Evolutionary conservation across 2,113 vertebrate species (phyloP), one percentile per base, ranked within the genome.

Genomic region (Leucosticte australis): DNA sequence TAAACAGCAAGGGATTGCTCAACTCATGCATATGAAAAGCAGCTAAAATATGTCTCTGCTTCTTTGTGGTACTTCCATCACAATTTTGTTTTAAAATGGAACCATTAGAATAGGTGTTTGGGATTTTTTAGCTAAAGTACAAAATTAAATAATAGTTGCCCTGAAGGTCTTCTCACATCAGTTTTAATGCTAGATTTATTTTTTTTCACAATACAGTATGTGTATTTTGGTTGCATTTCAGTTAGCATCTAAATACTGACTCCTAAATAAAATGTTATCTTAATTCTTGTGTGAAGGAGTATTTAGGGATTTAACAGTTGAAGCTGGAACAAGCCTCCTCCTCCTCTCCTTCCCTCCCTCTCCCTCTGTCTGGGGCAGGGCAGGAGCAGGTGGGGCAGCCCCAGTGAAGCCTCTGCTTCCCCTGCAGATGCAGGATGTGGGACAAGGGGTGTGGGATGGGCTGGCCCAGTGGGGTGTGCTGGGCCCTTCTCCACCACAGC

Each of bases 341-440:
- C 14, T 24, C 20, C 39, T 23, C 30, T 47, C 26, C 35, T 46
- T n/a, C 24, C 24, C 27, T 71, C 16, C 33, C 11, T 64, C 19
- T 71, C 13, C 33, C 11, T 64, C 19, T 13, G 24, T 50, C 35
- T 1, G 1, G 24, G 49, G 13, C 31, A n/a, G n/a, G 56, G n/a
- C 65, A 70, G 24, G 19, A 37, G 19, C 0, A 0, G 47, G 24
- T 7, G 11, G 20, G 56, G 16, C 0, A 0, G 33, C 28, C 15
- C 47, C 39, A 20, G 44, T 0, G 1, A 20, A 35, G 24, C 24
- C 16, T 12, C 17, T 39, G 18, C 47, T 52, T 8, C 9, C 35
- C 17, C 47, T 27, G 41, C 5, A 14, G n/a, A 3, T 81, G 39
- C 7, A 15, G 23, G 39, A 28, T 52, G 50, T 52, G 26, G 50